phyloP scores from a whole-genome alignment of 2,888 invertebrate genomes.

The Parnassius apollo region DNA sequence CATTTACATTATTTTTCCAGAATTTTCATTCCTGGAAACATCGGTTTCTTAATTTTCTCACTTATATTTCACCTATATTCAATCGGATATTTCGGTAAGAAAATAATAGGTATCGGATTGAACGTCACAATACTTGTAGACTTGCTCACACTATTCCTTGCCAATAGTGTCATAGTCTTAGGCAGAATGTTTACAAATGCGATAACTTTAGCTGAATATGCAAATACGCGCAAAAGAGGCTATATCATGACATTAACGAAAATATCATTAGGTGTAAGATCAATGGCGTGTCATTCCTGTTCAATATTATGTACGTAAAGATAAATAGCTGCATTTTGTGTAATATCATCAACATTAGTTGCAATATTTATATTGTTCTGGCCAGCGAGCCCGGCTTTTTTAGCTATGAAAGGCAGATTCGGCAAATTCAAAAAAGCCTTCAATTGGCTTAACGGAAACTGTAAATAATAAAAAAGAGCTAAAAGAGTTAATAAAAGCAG shows the following conservation, averaged over 20 bases:
- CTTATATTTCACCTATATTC: conserved; percentile 43
- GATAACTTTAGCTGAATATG: conserved; percentile 42
- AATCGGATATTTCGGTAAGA: conserved; percentile 42
- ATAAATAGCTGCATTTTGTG: conserved; percentile 37
- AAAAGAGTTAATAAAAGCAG: conserved; percentile 30
- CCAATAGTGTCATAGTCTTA: conserved; percentile 34
- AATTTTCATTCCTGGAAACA: conserved; percentile 37
- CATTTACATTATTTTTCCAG: no score
- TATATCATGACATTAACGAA: conserved; percentile 42
- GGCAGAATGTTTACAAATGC: conserved; percentile 38
- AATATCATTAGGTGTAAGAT: conserved; percentile 33
- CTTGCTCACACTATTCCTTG: conserved; percentile 39
- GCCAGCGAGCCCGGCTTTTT: conserved; percentile 46
- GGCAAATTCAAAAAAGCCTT: conserved; percentile 41
- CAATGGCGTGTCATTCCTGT: conserved; percentile 41
- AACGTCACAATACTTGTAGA: conserved; percentile 33
- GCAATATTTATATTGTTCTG: conserved; percentile 39
- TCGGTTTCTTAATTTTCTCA: conserved; percentile 39
- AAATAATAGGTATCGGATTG: conserved; percentile 31
- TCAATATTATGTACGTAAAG: conserved; percentile 41
- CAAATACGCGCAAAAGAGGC: conserved; percentile 40
- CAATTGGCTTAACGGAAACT: conserved; percentile 39
- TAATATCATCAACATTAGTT: conserved; percentile 26
- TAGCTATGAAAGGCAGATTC: conserved; percentile 44
- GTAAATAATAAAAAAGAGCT: conserved; percentile 36